These are phyloP conservation scores for Phyto melanocephala DNA, from an alignment of 2,888 invertebrate genomes.

Conservation along the genomic window DNA sequence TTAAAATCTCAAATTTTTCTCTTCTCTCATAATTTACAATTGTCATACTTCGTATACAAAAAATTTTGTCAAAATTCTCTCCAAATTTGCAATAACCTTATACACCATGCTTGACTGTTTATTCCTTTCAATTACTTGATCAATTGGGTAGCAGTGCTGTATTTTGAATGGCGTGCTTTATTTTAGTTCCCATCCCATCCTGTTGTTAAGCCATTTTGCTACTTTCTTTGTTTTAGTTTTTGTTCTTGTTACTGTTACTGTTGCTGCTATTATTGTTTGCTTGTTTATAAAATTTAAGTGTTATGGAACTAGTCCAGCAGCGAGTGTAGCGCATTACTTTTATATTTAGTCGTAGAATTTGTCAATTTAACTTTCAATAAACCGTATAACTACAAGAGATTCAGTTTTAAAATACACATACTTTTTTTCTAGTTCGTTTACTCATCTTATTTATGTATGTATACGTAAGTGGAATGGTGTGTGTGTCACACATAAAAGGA, in stretches of 20 bases:
- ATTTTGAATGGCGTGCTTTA: constrained; percentile 25
- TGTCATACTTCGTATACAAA: too few relatives aligned
- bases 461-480: not conserved
- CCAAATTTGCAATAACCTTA: too few relatives aligned
- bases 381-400: not conserved
- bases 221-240: not conserved
- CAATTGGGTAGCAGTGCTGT: not conserved
- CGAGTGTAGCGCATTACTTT: constrained; percentile 18
- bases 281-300: constrained; percentile 43
- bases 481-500: not conserved
- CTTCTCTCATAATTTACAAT: too few relatives aligned
- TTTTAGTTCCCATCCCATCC: not conserved
- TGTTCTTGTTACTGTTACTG: not conserved
- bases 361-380: constrained; percentile 54
- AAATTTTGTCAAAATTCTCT: too few relatives aligned
- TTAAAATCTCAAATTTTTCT: too few relatives aligned
- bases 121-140: too few relatives aligned
- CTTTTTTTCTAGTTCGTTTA: not conserved
- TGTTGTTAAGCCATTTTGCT: not conserved
- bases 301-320: constrained; percentile 32
- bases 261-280: constrained; percentile 1
- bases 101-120: too few relatives aligned
- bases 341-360: constrained; percentile 38
- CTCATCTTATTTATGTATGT: not conserved
- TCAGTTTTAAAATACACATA: too few relatives aligned